Evolutionary conservation across 2,797 vertebrate species (phyloP), one percentile per base, ranked within the genome.

Genomic region (Rhabdophis nuchalis): DNA sequence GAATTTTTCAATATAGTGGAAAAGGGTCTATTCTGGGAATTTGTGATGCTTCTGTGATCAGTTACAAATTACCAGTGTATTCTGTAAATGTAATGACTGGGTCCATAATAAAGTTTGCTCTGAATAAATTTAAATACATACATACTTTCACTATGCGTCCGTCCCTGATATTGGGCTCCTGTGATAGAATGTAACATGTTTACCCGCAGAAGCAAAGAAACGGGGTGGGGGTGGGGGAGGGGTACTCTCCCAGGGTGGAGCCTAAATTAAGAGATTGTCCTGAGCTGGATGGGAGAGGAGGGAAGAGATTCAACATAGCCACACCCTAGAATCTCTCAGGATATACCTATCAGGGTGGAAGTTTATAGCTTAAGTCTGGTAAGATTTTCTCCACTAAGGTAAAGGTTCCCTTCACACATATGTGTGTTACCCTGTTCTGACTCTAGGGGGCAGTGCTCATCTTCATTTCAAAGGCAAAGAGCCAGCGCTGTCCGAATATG

Each of bases 141-240:
- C 20, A 82, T 11, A 82, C 36, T 25, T 82, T 46, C 36, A 82
- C 20, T 25, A 41, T 82, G 72, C 72, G 1, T 25, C 3, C 1
- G 9, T 11, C 8, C 4, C 18, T 41, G 3, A 25, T 77, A 2
- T 23, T 77, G 72, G 14, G 2, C n/a, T 68, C n/a, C 64, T 68
- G n/a, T 32, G 14, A 68, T 68, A 68, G 14, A 68, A 14, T 68
- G 64, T 68, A 60, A 25, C 27, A 61, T 61, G 25, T 29, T 32
- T 68, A 68, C n/a, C n/a, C 7, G 13, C 29, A 64, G 27, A 64
- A 18, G n/a, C 64, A 68, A 32, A 29, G 4, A 29, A 29, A 50
- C 4, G 1, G 46, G 5, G 46, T 6, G 1, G 46, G 5, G 46
- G 46, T 4, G 46, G 3, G 27, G 27, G 1, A 5, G 6, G 1